phyloP scores from a whole-genome alignment of 2,113 vertebrate genomes.

The Lipophrys pholis region DNA sequence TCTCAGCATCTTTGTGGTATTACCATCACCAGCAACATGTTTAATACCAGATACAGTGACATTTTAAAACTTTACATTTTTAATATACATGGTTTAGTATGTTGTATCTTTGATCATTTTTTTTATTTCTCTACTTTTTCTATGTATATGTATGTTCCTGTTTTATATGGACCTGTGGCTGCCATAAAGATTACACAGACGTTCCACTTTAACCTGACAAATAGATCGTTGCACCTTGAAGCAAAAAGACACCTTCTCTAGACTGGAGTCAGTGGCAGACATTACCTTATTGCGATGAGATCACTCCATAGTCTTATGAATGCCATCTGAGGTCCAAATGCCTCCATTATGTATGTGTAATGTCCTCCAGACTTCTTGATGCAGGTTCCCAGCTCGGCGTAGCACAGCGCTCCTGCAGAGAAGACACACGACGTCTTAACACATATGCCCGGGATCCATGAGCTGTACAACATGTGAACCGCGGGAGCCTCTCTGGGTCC shows the following conservation, averaged over 20 bases:
- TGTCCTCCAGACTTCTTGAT: slow-evolving; percentile 98
- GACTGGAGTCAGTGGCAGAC: background rate
- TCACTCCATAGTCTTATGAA: slow-evolving; percentile 95
- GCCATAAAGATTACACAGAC: too few species aligned
- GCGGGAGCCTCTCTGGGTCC: background rate
- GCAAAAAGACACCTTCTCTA: background rate
- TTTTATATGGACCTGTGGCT: too few species aligned
- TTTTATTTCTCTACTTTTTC: too few species aligned
- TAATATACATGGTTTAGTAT: too few species aligned
- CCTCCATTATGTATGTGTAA: slow-evolving; percentile 95
- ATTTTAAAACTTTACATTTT: too few species aligned
- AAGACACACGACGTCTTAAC: background rate
- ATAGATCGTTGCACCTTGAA: background rate
- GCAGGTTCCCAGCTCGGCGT: slow-evolving; percentile 94
- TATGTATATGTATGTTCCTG: too few species aligned
- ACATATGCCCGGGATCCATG: background rate
- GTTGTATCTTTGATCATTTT: too few species aligned
- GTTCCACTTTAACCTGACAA: too few species aligned
- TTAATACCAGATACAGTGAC: too few species aligned
- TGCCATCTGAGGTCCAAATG: slow-evolving; percentile 93
- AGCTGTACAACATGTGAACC: slow-evolving; percentile 17
- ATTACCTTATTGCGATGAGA: slow-evolving; percentile 92
- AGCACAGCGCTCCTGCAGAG: slow-evolving; percentile 90
- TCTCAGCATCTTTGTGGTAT: too few species aligned
- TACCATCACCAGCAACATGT: too few species aligned